Evolutionary conservation across 2,888 invertebrate genomes (phyloP), one percentile per base, ranked within the genome.

Genomic region (Patella ulyssiponensis): DNA sequence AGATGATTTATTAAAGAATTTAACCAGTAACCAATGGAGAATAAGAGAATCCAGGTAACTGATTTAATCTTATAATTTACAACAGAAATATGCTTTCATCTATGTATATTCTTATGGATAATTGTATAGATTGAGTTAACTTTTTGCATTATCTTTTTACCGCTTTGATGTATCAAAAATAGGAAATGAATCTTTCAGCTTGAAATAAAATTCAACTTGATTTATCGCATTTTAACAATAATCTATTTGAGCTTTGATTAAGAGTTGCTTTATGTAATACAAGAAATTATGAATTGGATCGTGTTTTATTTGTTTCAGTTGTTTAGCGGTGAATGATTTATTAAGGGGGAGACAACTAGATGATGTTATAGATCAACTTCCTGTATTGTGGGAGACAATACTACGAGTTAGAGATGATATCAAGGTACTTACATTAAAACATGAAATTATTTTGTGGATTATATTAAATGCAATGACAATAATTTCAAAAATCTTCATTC

Each of bases 351-450:
- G 93, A 72, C 89, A 89, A 44, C 82, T 92, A 33, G 91, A 91
- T 81, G 88, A 89, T 73, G 88, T 92, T 78, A 88, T 92, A 44
- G 90, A 91, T 44, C 86, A 89, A 80, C 89, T 94, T 64, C 93
- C 93, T 0, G 94, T 94, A 80, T 93, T 96, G 71, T 97, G 97
- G 97, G 93, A 93, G 54, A 95, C 95, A 88, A 92, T 97, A 81
- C 96, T 98, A 91, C 93, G 97, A 27, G 97, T 98, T 0, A 96
- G 97, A 95, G 98, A 98, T 90, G 98, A 98, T 91, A 96, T 97
- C 85, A 98, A 98, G 91, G 97, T 97, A 73, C 92, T 94, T 44
- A 20, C 9, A n/a, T 53, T 56, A n/a, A 33, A 76, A 52, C 27
- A 76, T 7, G 52, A 23, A 53, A 14, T 17, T 5, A 11, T 14